Evolutionary conservation across 2,113 vertebrate species (phyloP).

Genomic region (Burhinus oedicnemus): DNA sequence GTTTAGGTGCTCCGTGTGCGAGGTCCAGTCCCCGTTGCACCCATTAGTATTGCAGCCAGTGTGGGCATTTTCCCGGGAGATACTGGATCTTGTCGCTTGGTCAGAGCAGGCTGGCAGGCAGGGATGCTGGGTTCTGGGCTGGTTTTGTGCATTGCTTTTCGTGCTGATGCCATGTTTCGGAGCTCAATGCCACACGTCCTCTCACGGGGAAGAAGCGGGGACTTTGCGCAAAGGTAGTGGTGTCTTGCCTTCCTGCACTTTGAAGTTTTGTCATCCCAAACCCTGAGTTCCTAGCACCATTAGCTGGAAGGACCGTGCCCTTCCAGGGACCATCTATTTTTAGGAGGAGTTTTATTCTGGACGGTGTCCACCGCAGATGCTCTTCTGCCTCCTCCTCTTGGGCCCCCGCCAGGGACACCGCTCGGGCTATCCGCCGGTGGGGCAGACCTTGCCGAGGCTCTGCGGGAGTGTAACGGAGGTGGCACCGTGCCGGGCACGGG

Average conservation of each 20-base stretch:
- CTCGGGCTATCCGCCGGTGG: background rate
- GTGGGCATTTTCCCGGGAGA: background rate
- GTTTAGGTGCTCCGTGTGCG: background rate
- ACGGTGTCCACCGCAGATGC: constrained; percentile 53
- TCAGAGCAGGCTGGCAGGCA: background rate
- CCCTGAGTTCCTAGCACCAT: background rate
- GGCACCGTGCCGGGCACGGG: rapidly evolving
- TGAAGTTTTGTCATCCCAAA: background rate
- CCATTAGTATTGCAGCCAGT: background rate
- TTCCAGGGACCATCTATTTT: constrained; percentile 58
- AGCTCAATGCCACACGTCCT: background rate
- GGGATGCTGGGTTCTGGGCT: background rate
- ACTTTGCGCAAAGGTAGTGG: background rate
- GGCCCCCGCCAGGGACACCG: background rate
- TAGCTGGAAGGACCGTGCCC: background rate
- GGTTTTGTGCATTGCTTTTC: background rate
- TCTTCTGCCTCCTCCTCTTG: constrained; percentile 47
- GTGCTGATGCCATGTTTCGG: rapidly evolving
- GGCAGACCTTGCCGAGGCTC: background rate
- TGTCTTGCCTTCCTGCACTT: background rate
- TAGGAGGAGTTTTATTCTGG: constrained; percentile 58
- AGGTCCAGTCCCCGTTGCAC: background rate
- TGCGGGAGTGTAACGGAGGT: rapidly evolving
- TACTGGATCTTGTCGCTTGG: background rate
- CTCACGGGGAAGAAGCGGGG: background rate